Conservation (phyloP, 92 coral and sea anemone genomes). For the Micromussa lordhowensis region DNA sequence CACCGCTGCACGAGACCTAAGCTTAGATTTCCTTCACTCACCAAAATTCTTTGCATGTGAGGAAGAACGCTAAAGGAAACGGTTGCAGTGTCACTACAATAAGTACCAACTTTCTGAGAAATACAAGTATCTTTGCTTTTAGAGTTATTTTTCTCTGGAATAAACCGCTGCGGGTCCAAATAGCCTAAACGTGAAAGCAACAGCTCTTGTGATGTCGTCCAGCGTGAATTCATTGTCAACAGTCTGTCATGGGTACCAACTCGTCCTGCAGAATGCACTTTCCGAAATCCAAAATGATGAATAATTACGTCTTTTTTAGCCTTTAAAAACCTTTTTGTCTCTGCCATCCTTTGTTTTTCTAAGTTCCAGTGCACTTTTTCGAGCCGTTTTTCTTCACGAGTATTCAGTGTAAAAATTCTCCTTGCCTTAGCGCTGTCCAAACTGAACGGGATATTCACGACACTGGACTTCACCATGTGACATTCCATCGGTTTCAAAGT, state of each 20-base stretch:
- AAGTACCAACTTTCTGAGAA: conserved; percentile 10
- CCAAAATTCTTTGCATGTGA: conserved; percentile 1
- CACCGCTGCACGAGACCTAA: background rate
- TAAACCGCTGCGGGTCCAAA: background rate
- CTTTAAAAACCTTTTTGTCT: conserved; percentile 2
- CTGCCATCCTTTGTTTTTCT: conserved; percentile 27
- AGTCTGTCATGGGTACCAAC: background rate
- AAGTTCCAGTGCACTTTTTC: conserved; percentile 3
- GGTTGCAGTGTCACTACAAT: background rate
- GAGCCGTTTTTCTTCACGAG: conserved; percentile 33
- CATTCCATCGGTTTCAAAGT: conserved; percentile 6
- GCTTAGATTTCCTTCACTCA: background rate
- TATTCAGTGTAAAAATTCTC: conserved; percentile 9
- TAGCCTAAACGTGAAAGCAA: conserved; percentile 1
- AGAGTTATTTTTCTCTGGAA: background rate
- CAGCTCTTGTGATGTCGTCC: background rate
- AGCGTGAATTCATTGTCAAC: background rate
- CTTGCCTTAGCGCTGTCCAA: conserved; percentile 8
- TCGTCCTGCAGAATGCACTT: background rate
- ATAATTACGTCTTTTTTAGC: conserved; percentile 4
- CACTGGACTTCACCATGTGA: background rate
- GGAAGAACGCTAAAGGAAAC: conserved; percentile 16
- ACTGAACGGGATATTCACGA: conserved; percentile 8
- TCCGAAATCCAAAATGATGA: background rate
- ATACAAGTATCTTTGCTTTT: background rate